phyloP scores from a whole-genome alignment of 2,888 invertebrate genomes.

The Archips xylosteana region DNA sequence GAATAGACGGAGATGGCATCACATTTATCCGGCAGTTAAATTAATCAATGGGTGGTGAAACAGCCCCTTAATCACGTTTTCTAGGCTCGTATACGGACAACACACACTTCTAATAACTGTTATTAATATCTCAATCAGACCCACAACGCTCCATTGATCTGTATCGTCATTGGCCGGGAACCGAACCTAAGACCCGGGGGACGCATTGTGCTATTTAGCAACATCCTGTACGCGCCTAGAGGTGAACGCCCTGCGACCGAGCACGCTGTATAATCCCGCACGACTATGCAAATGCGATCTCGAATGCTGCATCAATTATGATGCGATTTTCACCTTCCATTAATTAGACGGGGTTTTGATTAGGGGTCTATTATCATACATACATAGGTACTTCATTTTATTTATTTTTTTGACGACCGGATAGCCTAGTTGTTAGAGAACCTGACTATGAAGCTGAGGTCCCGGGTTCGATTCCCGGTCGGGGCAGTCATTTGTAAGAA shows the following conservation, averaged over 20 bases:
- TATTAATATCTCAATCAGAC: conserved; percentile 39
- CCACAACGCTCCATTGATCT: conserved; percentile 32
- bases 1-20: too few relatives aligned
- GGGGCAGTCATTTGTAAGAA: too few relatives aligned
- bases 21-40: too few relatives aligned
- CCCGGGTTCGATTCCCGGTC: too few relatives aligned
- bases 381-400: too few relatives aligned
- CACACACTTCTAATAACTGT: conserved; percentile 21
- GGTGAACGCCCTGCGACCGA: conserved; percentile 20
- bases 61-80: too few relatives aligned
- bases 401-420: too few relatives aligned
- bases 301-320: conserved; percentile 37
- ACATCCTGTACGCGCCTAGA: conserved; percentile 45
- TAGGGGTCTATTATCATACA: too few relatives aligned
- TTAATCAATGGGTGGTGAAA: too few relatives aligned
- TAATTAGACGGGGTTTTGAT: conserved; percentile 5
- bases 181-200: conserved; percentile 45
- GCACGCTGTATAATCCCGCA: conserved; percentile 33
- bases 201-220: conserved; percentile 50
- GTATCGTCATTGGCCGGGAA: conserved; percentile 40
- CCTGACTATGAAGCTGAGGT: too few relatives aligned
- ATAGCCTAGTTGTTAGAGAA: too few relatives aligned
- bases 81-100: not conserved
- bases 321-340: conserved; percentile 31
- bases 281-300: conserved; percentile 41